These are phyloP conservation scores for Candidula unifasciata DNA, from an alignment of 2,888 invertebrate species.

Conservation along the genomic window DNA sequence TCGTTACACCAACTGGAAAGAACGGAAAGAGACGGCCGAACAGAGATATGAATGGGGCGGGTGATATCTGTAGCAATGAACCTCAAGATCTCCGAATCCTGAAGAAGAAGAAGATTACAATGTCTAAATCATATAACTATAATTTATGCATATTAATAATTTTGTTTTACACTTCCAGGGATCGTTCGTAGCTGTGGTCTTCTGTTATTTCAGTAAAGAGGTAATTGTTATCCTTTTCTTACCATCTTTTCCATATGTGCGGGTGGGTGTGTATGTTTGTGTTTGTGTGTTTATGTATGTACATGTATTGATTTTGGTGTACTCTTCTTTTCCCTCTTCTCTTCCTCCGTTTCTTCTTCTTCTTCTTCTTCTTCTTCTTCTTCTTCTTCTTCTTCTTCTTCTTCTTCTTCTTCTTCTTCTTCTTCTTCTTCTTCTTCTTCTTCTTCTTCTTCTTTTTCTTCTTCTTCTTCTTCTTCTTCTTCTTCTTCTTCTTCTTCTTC, in stretches of 20 bases:
- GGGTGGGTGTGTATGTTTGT: not conserved
- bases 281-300: not conserved
- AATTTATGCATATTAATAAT: too few species aligned
- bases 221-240: not conserved
- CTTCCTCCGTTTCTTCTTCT: too few species aligned
- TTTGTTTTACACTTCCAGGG: slow-evolving; percentile 17
- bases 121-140: too few species aligned
- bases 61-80: too few species aligned
- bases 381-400: too few species aligned
- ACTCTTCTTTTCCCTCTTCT: not conserved
- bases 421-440: not conserved
- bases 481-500: too few species aligned
- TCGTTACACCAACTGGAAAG: too few species aligned
- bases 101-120: too few species aligned
- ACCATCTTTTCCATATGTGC: not conserved
- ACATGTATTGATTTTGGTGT: not conserved
- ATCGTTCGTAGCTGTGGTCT: slow-evolving; percentile 12
- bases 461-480: too few species aligned
- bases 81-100: too few species aligned
- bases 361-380: not conserved
- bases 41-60: too few species aligned
- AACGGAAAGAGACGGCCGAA: too few species aligned
- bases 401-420: not conserved
- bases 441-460: not conserved
- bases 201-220: slow-evolving; percentile 42